Percentiles rank a stretch among this genome's conserved stretches.
Evolutionary conservation across 2,113 vertebrate species (phyloP).

Genomic region (Falcunculus frontatus): DNA sequence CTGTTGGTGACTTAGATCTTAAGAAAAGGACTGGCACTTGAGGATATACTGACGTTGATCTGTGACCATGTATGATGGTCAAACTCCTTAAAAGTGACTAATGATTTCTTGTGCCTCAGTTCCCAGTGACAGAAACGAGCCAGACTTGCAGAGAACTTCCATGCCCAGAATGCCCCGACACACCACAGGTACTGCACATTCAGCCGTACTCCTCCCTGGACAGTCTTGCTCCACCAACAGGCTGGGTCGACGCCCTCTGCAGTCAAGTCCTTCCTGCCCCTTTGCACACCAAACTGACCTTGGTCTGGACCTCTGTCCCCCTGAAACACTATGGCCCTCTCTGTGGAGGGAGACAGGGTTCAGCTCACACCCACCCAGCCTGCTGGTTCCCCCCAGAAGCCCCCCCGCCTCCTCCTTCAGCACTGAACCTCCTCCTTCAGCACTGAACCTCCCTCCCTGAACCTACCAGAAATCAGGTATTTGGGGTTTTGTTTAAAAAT

Average conservation of each 20-base stretch:
- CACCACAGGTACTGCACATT: accelerated
- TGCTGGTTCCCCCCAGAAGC: accelerated
- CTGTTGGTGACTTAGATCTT: not conserved
- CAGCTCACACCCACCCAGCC: not conserved
- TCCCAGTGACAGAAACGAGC: not conserved
- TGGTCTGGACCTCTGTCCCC: not conserved
- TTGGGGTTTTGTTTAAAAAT: not conserved
- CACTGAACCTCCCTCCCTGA: not conserved
- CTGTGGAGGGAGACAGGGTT: accelerated
- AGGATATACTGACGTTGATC: not conserved
- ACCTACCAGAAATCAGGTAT: not conserved
- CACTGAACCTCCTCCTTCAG: not conserved
- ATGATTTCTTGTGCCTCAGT: not conserved
- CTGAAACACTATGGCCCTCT: accelerated
- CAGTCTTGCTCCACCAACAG: accelerated
- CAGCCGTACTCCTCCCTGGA: not conserved
- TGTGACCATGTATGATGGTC: not conserved
- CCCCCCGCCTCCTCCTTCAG: not conserved
- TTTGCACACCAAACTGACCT: not conserved
- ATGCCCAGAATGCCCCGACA: accelerated
- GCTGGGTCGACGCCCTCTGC: not conserved
- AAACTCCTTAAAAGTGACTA: not conserved
- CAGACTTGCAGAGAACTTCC: not conserved
- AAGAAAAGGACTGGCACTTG: not conserved
- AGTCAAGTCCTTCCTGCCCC: not conserved